Evolutionary conservation across 2,888 invertebrate species (phyloP), one percentile per base, ranked within the genome.

Genomic region (Lysandra coridon): DNA sequence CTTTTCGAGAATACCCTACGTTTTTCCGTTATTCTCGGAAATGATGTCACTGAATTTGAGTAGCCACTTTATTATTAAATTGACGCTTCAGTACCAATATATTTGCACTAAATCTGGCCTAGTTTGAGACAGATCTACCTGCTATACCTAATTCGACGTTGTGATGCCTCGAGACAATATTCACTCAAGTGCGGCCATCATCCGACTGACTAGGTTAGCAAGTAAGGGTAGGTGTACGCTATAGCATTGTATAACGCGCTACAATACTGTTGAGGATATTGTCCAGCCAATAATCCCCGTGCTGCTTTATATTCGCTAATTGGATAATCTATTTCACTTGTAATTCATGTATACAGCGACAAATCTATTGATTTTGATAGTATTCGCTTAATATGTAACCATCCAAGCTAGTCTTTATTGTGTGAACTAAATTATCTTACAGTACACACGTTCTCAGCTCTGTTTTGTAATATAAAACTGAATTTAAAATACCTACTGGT

Each of bases 341-440:
- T 14, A 37, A 69, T 69, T 69, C 64, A 69, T 69, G 64, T 69
- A 33, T 33, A 83, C 84, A 85, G 84, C 85, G 85, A 83, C 84
- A 83, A 83, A 85, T 84, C 84, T 14, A 69, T 69, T 69, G 69
- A 69, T 69, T 69, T 33, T 37, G 14, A 17, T 5, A 37, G 17
- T 23, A 12, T 64, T 62, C 12, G 30, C 23, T 30, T 64, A 64
- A 2, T 23, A 23, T 7, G 30, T 69, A 69, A 62, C 2, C 23
- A 23, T 23, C 7, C n/a, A 49, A 12, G 2, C 2, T 49, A 49
- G 49, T 2, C 7, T 2, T n/a, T 23, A 62, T 62, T 62, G n/a
- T 62, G 2, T 62, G 6, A 14, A 14, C 14, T 53, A 14, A 14
- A 53, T 17, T 57, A 57, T 17, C 4, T 57, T 14, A 4, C 57